Conservation (phyloP, 2,888 invertebrate species). For the Desoria tigrina region DNA sequence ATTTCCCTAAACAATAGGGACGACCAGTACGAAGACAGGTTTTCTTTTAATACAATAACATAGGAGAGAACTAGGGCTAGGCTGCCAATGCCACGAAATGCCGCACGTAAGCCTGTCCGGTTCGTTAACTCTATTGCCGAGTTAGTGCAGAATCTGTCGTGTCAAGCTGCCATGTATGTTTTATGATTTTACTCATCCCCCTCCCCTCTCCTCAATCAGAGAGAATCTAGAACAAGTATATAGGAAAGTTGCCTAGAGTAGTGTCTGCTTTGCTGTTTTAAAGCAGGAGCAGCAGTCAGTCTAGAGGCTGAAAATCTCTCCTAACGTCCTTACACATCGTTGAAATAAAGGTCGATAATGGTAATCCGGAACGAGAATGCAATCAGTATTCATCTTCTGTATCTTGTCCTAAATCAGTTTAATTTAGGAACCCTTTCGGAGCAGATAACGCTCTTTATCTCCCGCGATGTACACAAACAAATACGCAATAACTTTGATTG, state of each 20-base stretch:
- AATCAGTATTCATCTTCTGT: constrained; percentile 17
- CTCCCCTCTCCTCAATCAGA: constrained; percentile 14
- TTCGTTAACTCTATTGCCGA: constrained; percentile 33
- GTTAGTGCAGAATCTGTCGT: constrained; percentile 16
- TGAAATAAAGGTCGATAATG: constrained; percentile 19
- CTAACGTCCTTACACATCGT: constrained; percentile 6
- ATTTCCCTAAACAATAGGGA: constrained; percentile 16
- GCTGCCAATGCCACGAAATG: neutral
- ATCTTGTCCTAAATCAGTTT: constrained; percentile 20
- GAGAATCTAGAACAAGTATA: neutral
- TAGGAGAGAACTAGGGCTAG: no score
- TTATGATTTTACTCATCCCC: constrained; percentile 16
- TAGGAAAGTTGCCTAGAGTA: no score
- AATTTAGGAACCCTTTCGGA: constrained; percentile 21
- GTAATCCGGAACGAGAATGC: constrained; percentile 7
- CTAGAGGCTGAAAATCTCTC: no score
- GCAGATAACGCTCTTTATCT: neutral
- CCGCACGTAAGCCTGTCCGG: constrained; percentile 31
- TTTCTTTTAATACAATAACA: neutral
- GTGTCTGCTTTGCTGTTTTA: no score
- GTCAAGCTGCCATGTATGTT: constrained; percentile 23
- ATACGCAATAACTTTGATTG: no score
- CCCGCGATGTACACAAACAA: no score
- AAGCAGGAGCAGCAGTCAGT: no score
- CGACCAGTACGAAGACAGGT: neutral